Conservation (phyloP, 1,140 invertebrate species). For the Danaus plexippus region DNA sequence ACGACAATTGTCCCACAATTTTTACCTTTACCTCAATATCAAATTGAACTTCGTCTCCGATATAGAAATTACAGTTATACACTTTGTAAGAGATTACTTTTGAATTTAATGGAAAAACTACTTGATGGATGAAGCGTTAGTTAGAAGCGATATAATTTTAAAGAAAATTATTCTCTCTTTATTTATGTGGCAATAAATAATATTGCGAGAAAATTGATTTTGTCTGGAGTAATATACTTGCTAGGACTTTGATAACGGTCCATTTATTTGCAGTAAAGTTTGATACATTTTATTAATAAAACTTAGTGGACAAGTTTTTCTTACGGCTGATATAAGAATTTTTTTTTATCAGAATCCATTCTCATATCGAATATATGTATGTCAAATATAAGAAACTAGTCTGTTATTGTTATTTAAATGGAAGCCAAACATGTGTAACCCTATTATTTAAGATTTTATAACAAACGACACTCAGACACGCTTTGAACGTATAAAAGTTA, state of each 20-base stretch:
- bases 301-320: no score
- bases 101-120: conserved; percentile 24
- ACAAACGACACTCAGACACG: conserved; percentile 28
- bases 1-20: conserved; percentile 48
- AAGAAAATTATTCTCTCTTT: conserved; percentile 7
- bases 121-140: conserved; percentile 25
- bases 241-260: no score
- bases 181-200: conserved; percentile 3
- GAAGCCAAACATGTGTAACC: conserved; percentile 3
- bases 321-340: no score
- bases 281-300: no score
- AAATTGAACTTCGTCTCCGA: conserved; percentile 44
- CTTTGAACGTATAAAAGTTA: conserved; percentile 29
- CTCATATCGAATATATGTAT: no score
- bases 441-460: conserved; percentile 11
- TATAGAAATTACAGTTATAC: conserved; percentile 41
- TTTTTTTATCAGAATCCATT: no score
- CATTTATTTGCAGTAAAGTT: no score
- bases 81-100: conserved; percentile 34
- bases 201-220: no score
- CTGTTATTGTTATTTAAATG: background rate
- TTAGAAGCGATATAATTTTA: background rate
- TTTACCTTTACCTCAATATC: conserved; percentile 56
- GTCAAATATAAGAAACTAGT: no score
- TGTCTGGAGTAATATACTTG: no score